Percentiles rank a stretch among this genome's conserved stretches.
Conservation (phyloP, 92 coral and sea anemone species). For the Meandrina meandrites region DNA sequence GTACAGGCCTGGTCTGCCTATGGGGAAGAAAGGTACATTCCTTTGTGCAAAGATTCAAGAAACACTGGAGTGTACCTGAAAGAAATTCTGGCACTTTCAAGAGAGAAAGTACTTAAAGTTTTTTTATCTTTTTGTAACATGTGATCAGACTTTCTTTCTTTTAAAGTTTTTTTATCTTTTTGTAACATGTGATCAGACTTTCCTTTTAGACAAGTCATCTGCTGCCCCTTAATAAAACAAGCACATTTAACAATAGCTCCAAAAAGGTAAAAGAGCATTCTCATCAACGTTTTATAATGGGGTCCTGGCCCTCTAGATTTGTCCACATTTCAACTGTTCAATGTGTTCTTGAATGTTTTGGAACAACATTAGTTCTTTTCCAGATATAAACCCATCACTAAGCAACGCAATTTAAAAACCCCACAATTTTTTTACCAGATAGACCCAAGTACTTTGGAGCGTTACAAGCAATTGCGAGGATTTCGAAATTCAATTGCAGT, state of each 20-base stretch:
- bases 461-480: constrained; percentile 25
- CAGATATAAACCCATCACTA: neutral
- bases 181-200: too few relatives aligned
- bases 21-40: constrained; percentile 12
- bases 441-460: neutral
- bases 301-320: too few relatives aligned
- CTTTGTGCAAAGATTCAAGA: constrained; percentile 21
- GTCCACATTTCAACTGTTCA: neutral
- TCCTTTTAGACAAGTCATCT: too few relatives aligned
- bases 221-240: too few relatives aligned
- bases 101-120: constrained; percentile 15
- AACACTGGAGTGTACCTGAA: constrained; percentile 37
- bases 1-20: constrained; percentile 28
- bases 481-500: constrained; percentile 14
- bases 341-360: neutral
- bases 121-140: too few relatives aligned
- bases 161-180: too few relatives aligned
- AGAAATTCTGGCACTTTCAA: constrained; percentile 15
- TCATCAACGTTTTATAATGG: neutral
- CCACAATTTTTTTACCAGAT: neutral
- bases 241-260: too few relatives aligned
- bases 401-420: neutral
- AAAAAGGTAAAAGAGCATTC: too few relatives aligned
- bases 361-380: neutral
- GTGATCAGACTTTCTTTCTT: too few relatives aligned